These are phyloP conservation scores for Neotragus moschatus DNA, from an alignment of 2,113 vertebrate species.

Conservation along the genomic window DNA sequence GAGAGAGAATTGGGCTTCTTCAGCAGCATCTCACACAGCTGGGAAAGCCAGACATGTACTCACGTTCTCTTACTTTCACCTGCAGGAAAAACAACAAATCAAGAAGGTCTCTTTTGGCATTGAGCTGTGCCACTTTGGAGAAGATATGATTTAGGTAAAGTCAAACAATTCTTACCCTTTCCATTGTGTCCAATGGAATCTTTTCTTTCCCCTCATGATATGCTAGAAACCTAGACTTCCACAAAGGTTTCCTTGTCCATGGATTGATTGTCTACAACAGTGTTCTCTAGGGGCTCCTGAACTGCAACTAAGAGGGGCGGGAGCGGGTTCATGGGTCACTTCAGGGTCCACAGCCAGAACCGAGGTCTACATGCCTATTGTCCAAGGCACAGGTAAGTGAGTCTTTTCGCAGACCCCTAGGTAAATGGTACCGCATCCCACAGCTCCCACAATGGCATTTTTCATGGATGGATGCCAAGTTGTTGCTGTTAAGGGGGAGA, in stretches of 20 bases:
- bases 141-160: not conserved
- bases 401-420: not conserved
- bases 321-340: not conserved
- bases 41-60: not conserved
- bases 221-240: not conserved
- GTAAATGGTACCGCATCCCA: too few relatives aligned
- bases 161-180: not conserved
- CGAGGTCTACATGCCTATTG: not conserved
- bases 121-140: not conserved
- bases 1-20: not conserved
- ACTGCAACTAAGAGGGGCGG: not conserved
- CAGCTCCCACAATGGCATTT: not conserved
- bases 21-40: not conserved
- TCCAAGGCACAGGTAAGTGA: not conserved
- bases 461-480: not conserved
- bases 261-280: not conserved
- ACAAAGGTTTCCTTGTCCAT: not conserved
- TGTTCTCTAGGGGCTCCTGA: not conserved
- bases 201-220: not conserved
- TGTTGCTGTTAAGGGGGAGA: not conserved
- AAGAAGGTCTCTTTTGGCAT: not conserved
- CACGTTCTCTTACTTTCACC: not conserved
- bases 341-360: not conserved
- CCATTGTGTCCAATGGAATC: not conserved
- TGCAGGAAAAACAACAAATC: not conserved